phyloP scores from a whole-genome alignment of 1,140 invertebrate genomes.

The Nebria ingens region DNA sequence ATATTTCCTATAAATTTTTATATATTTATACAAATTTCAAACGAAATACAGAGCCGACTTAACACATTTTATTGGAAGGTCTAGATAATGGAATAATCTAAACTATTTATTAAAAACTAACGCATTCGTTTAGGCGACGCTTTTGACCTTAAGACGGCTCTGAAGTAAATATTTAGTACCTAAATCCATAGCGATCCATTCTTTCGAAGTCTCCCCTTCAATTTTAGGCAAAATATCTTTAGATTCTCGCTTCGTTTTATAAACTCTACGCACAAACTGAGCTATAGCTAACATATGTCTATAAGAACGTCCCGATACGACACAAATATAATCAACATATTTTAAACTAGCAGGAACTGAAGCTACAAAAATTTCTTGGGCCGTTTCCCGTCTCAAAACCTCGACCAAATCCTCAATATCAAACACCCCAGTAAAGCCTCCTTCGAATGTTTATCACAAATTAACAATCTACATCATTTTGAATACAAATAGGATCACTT shows the following conservation, averaged over 20 bases:
- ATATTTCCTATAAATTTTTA: slow-evolving; percentile 72
- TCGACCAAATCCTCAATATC: slow-evolving; percentile 79
- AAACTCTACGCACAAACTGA: slow-evolving; percentile 66
- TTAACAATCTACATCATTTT: slow-evolving; percentile 12
- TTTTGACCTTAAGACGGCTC: slow-evolving; percentile 1
- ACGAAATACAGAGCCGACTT: slow-evolving; percentile 13
- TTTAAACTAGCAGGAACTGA: slow-evolving; percentile 58
- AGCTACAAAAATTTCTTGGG: slow-evolving; percentile 70
- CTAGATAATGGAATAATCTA: not conserved
- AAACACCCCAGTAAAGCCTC: slow-evolving; percentile 68
- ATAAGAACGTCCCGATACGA: slow-evolving; percentile 60
- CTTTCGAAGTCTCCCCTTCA: slow-evolving; percentile 61
- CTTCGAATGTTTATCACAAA: slow-evolving; percentile 46
- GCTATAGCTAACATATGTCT: slow-evolving; percentile 67
- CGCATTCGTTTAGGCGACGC: not conserved
- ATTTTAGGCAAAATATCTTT: slow-evolving; percentile 60
- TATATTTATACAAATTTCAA: no score
- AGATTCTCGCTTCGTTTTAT: slow-evolving; percentile 57
- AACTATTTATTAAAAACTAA: not conserved
- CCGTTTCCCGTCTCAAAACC: slow-evolving; percentile 65
- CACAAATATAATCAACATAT: slow-evolving; percentile 75
- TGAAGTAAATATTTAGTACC: slow-evolving; percentile 43
- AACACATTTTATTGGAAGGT: no score
- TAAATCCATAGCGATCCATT: slow-evolving; percentile 87
- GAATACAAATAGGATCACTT: slow-evolving; percentile 23